phyloP scores from a whole-genome alignment of 1,140 invertebrate species.

The Gyrodactylus bullatarudis region DNA sequence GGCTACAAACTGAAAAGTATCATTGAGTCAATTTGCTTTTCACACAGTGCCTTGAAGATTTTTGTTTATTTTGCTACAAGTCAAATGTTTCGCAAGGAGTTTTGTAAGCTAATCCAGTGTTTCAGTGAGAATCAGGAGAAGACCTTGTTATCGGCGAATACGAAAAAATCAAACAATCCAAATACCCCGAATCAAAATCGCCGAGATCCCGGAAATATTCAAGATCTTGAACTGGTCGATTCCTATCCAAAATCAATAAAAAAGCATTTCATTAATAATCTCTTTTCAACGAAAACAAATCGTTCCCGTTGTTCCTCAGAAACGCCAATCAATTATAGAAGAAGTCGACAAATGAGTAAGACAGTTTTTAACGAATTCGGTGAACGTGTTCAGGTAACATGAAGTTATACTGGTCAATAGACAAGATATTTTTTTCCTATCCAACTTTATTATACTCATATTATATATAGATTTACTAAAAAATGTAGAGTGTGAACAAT shows the following conservation, averaged over 20 bases:
- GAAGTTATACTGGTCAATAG: no score
- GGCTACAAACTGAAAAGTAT: not conserved
- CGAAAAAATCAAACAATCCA: not conserved
- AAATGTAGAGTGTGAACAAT: no score
- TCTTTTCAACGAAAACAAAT: not conserved
- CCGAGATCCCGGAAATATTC: no score
- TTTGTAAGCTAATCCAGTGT: not conserved
- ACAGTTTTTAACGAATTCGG: no score
- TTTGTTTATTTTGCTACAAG: not conserved
- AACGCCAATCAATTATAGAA: not conserved
- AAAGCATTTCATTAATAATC: not conserved
- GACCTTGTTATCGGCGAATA: not conserved
- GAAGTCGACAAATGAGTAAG: not conserved
- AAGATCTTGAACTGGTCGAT: no score
- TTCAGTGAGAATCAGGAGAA: not conserved
- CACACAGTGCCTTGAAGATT: not conserved
- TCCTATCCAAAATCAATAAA: no score
- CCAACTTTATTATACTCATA: no score
- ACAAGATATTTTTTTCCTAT: no score
- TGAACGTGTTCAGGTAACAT: no score
- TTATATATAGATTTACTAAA: no score
- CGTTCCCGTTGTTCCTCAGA: not conserved
- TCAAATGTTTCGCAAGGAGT: not conserved
- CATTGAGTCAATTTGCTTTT: not conserved
- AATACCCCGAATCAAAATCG: no score